phyloP scores from a whole-genome alignment of 2,797 vertebrate genomes.

The Furcifer pardalis region DNA sequence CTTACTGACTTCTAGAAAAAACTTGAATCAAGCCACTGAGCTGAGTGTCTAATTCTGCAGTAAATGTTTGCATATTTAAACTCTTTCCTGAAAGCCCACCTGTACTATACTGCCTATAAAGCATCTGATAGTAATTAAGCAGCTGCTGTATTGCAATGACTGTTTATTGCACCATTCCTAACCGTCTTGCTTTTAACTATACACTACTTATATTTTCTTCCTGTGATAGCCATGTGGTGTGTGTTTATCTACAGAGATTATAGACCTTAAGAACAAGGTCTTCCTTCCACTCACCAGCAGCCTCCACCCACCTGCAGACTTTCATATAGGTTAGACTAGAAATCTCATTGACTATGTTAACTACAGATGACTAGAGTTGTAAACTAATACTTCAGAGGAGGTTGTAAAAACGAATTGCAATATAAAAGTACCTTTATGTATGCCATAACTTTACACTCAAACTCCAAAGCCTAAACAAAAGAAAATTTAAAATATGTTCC shows the following conservation, averaged over 20 bases:
- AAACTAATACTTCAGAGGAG: not conserved
- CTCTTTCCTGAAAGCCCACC: constrained; percentile 32
- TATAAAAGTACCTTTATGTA: too few species aligned
- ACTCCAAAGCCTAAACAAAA: not conserved
- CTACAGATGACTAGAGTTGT: not conserved
- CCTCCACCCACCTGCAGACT: not conserved
- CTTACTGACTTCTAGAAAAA: not conserved
- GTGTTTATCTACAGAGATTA: not conserved
- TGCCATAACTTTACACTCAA: not conserved
- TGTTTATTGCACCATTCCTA: constrained; percentile 7
- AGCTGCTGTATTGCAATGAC: fast-evolving
- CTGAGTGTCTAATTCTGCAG: not conserved
- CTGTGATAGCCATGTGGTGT: not conserved
- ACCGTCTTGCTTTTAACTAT: constrained; percentile 6
- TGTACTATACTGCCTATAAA: constrained; percentile 27
- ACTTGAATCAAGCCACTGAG: not conserved
- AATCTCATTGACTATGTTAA: too few species aligned
- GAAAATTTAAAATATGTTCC: not conserved
- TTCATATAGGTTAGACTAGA: too few species aligned
- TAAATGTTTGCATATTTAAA: constrained; percentile 34
- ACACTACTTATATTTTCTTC: constrained; percentile 6
- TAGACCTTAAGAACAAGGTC: not conserved
- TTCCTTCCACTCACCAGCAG: not conserved
- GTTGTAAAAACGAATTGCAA: not conserved
- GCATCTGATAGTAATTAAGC: constrained; percentile 30